Evolutionary conservation across 2,113 vertebrate species (phyloP), one percentile per base, ranked within the genome.

Genomic region (Argyrosomus japonicus): DNA sequence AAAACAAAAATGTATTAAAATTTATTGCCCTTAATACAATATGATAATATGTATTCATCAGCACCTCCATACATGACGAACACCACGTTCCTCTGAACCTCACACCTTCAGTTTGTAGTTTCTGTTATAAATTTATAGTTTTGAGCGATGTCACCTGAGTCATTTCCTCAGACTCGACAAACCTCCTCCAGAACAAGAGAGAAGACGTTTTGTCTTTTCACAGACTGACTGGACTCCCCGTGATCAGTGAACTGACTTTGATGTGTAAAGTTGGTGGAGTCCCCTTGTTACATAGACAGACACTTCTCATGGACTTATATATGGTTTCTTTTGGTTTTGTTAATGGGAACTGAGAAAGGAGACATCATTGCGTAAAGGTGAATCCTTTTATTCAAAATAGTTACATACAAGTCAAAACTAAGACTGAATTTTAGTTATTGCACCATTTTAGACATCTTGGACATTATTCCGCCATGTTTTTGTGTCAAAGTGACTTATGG

Each of bases 131-230:
- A 19, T 60, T 6, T 27, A 29, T 43, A 14, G 47, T 72, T 83
- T 58, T 14, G 18, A 68, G 0, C 6, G 15, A 51, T 40, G 50
- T 58, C 54, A 62, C n/a, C 6, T 63, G 48, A 79, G 36, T 81
- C 36, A 73, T 73, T 85, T 81, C 32, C 13, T 51, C 53, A 72
- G 25, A 65, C 32, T 13, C 40, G 29, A 40, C 23, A n/a, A 48
- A 23, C 9, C 21, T 36, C 27, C 72, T 75, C 23, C 63, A 75
- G n/a, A 74, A 69, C 40, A 6, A 6, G 21, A 17, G n/a, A 64
- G 43, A 25, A 45, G 43, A 15, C 14, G 48, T 25, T 17, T 14
- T 27, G 25, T 65, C 36, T 18, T 73, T 54, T 78, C 25, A 45
- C 58, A 45, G 51, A 7, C 32, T 13, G 11, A 43, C 6, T 2